Conservation (phyloP, 2,888 invertebrate species). For the Emmelina monodactyla region DNA sequence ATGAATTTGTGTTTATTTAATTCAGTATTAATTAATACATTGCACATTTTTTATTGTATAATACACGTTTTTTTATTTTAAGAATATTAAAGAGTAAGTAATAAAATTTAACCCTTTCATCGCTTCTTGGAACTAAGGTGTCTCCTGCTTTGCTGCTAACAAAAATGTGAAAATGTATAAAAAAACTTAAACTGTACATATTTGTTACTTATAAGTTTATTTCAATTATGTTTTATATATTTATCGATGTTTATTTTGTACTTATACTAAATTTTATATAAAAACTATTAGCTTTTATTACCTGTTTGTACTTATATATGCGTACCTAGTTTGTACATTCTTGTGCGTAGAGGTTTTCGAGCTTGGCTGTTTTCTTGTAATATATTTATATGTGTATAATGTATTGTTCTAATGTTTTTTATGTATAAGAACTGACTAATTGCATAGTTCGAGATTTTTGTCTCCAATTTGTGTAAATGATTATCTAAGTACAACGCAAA, state of each 20-base stretch:
- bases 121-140: too few species aligned
- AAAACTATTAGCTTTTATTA: constrained; percentile 4
- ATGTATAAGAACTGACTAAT: constrained; percentile 14
- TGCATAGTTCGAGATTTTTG: constrained; percentile 19
- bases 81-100: too few species aligned
- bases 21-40: too few species aligned
- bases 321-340: constrained; percentile 21
- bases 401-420: neutral
- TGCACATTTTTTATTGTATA: too few species aligned
- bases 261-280: too few species aligned
- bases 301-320: constrained; percentile 18
- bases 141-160: too few species aligned
- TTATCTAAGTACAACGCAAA: constrained; percentile 19
- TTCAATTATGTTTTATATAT: constrained; percentile 26
- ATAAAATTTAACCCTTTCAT: too few species aligned
- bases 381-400: neutral
- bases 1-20: too few species aligned
- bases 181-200: too few species aligned
- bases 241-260: constrained; percentile 27
- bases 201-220: too few species aligned
- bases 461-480: constrained; percentile 13
- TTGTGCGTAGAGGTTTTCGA: constrained; percentile 27
- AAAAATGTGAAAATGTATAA: too few species aligned
- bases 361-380: constrained; percentile 30
- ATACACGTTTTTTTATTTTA: too few species aligned